Conservation (phyloP, 1,140 invertebrate species). For the Apis dorsata region DNA sequence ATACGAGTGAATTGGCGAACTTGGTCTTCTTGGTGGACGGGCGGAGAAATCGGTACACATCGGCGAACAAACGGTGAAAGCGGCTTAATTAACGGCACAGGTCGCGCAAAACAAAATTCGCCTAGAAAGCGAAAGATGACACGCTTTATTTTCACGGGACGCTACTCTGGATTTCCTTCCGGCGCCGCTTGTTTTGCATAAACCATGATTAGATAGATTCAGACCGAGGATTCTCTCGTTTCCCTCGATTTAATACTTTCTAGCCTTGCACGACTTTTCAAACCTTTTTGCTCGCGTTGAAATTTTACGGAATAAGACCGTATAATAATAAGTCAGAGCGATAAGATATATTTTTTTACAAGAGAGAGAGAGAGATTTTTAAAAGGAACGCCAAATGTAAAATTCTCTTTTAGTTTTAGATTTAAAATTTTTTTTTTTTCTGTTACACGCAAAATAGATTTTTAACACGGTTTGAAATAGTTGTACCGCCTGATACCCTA, state of each 20-base stretch:
- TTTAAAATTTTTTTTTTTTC: too few relatives aligned
- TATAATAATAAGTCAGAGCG: not conserved
- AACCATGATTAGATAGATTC: constrained; percentile 17
- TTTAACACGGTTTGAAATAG: too few relatives aligned
- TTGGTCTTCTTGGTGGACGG: not conserved
- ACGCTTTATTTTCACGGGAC: constrained; percentile 44
- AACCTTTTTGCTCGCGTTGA: not conserved
- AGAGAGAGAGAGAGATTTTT: too few relatives aligned
- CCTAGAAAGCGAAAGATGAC: constrained; percentile 50
- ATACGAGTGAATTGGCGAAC: not conserved
- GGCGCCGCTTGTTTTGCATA: constrained; percentile 19
- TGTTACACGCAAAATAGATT: too few relatives aligned
- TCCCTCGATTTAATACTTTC: not conserved
- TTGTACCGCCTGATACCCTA: not conserved
- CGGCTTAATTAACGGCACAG: constrained; percentile 40
- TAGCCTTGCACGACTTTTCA: not conserved
- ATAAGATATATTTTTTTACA: too few relatives aligned
- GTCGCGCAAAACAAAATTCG: constrained; percentile 48
- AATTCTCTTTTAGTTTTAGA: too few relatives aligned
- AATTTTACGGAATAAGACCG: not conserved
- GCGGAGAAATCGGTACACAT: constrained; percentile 48
- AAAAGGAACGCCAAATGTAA: too few relatives aligned
- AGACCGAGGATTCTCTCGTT: constrained; percentile 2
- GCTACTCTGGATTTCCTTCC: constrained; percentile 28
- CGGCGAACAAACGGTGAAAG: constrained; percentile 48